Conservation (phyloP, 2,888 invertebrate genomes). For the Zeuzera pyrina region DNA sequence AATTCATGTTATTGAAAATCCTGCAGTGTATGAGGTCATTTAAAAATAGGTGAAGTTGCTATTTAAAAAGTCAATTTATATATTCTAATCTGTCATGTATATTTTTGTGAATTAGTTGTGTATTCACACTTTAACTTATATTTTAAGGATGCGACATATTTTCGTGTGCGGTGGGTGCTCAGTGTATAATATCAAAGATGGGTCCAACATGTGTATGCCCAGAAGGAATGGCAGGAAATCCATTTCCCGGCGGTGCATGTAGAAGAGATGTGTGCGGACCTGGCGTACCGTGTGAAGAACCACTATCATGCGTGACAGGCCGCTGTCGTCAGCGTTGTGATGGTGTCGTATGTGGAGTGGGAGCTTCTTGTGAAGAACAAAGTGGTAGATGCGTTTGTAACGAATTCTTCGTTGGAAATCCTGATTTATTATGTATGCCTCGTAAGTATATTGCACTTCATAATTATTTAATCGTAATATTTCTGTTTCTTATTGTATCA, state of each 20-base stretch:
- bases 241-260: slow-evolving; percentile 92
- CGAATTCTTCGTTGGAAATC: slow-evolving; percentile 90
- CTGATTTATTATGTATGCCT: slow-evolving; percentile 91
- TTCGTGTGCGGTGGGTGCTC: slow-evolving; percentile 86
- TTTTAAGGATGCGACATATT: slow-evolving; percentile 80
- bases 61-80: no score
- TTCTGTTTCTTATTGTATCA: not conserved
- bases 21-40: no score
- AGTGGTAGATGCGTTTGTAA: slow-evolving; percentile 90
- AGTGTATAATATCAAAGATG: slow-evolving; percentile 86
- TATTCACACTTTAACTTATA: slow-evolving; percentile 11
- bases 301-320: slow-evolving; percentile 88
- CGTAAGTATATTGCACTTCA: slow-evolving; percentile 74
- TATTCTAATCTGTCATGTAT: no score
- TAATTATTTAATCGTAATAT: not conserved
- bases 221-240: slow-evolving; percentile 90
- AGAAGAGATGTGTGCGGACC: slow-evolving; percentile 86
- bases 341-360: slow-evolving; percentile 88
- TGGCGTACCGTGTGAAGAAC: slow-evolving; percentile 82
- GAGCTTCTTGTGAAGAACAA: slow-evolving; percentile 86
- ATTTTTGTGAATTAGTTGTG: slow-evolving; percentile 28
- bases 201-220: slow-evolving; percentile 93
- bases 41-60: no score
- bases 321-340: slow-evolving; percentile 92
- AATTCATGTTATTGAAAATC: no score